Evolutionary conservation across 2,113 vertebrate genomes (phyloP).

Genomic region (Paradisaea rubra): DNA sequence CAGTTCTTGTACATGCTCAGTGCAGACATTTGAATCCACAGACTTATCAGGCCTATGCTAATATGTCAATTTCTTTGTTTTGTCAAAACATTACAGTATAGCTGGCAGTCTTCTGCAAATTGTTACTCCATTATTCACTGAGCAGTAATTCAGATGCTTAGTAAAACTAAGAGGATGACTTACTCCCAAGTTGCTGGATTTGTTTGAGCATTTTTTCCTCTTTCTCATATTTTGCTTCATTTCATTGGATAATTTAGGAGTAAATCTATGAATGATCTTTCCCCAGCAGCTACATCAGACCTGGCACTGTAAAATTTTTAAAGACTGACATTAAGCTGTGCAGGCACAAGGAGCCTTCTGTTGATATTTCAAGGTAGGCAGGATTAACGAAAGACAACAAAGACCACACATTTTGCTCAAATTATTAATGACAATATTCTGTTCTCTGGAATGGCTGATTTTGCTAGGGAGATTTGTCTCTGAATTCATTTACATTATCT

Average conservation of each 20-base stretch:
- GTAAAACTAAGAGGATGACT: background rate
- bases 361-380: background rate
- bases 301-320: background rate
- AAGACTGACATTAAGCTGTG: background rate
- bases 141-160: background rate
- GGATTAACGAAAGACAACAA: background rate
- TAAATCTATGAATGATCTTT: background rate
- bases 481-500: background rate
- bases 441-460: background rate
- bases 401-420: background rate
- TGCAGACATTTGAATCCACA: background rate
- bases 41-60: background rate
- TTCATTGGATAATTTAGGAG: background rate
- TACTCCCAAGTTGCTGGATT: background rate
- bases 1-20: background rate
- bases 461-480: background rate
- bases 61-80: background rate
- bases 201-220: background rate
- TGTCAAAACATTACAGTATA: background rate
- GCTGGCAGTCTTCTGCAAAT: background rate
- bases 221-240: background rate
- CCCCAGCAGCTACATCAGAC: background rate
- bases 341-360: slow-evolving; percentile 17
- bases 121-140: background rate
- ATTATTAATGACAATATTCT: background rate